Percentiles rank a stretch among this genome's conserved stretches.
phyloP scores from a whole-genome alignment of 2,113 vertebrate genomes.

The Geococcyx californianus region DNA sequence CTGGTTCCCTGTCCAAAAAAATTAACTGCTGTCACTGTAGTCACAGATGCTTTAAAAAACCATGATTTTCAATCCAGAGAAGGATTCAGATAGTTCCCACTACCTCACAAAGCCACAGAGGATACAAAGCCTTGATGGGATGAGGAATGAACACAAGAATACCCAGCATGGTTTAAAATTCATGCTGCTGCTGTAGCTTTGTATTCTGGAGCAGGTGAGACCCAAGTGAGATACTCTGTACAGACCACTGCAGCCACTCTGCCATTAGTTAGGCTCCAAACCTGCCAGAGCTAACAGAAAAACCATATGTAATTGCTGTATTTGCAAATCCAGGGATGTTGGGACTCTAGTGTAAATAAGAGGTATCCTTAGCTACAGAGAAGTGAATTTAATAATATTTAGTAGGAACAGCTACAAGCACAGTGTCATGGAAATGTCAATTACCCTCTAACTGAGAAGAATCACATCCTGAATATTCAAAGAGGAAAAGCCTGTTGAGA shows the following conservation, averaged over 20 bases:
- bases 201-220: not conserved
- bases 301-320: not conserved
- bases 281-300: not conserved
- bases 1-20: not conserved
- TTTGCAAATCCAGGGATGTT: conserved; percentile 1
- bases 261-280: not conserved
- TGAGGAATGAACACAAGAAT: not conserved
- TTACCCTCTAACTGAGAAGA: not conserved
- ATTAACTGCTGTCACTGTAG: not conserved
- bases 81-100: not conserved
- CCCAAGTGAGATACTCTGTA: not conserved
- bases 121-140: not conserved
- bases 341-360: not conserved
- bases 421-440: not conserved
- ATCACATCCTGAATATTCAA: not conserved
- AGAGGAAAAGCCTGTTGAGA: not conserved
- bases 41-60: not conserved
- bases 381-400: not conserved
- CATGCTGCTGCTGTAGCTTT: not conserved
- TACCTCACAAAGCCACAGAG: not conserved
- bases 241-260: not conserved
- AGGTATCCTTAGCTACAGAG: not conserved
- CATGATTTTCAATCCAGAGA: not conserved
- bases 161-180: not conserved
- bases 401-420: not conserved